phyloP scores from a whole-genome alignment of 2,113 vertebrate species.

The Sander lucioperca region DNA sequence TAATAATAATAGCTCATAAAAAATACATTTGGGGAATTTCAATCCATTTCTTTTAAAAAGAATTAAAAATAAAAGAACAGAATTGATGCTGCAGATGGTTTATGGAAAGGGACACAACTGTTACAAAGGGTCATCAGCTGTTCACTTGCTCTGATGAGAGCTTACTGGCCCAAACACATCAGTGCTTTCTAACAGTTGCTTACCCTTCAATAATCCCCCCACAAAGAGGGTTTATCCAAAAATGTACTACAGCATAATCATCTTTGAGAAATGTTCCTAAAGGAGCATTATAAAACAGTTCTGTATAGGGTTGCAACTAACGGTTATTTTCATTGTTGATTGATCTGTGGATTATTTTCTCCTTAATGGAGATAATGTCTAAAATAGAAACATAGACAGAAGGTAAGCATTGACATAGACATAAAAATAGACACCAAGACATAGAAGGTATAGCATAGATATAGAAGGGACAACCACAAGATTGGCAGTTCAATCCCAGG shows the following conservation, averaged over 20 bases:
- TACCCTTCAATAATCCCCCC: conserved; percentile 39
- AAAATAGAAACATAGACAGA: too few species aligned
- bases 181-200: conserved; percentile 31
- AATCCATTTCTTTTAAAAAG: background rate
- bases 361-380: too few species aligned
- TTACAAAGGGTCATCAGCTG: conserved; percentile 31
- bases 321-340: too few species aligned
- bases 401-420: too few species aligned
- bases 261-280: background rate
- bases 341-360: too few species aligned
- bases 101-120: background rate
- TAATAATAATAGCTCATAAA: background rate
- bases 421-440: too few species aligned
- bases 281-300: background rate
- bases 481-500: too few species aligned
- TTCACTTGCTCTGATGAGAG: conserved; percentile 35
- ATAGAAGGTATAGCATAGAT: too few species aligned
- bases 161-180: conserved; percentile 32
- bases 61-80: too few species aligned
- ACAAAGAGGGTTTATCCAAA: conserved; percentile 6
- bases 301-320: background rate
- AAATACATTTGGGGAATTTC: background rate
- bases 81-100: background rate
- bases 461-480: too few species aligned
- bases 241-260: background rate